Percentiles rank a stretch among this genome's conserved stretches.
Conservation (phyloP, 2,113 vertebrate species). For the Eidolon helvum region DNA sequence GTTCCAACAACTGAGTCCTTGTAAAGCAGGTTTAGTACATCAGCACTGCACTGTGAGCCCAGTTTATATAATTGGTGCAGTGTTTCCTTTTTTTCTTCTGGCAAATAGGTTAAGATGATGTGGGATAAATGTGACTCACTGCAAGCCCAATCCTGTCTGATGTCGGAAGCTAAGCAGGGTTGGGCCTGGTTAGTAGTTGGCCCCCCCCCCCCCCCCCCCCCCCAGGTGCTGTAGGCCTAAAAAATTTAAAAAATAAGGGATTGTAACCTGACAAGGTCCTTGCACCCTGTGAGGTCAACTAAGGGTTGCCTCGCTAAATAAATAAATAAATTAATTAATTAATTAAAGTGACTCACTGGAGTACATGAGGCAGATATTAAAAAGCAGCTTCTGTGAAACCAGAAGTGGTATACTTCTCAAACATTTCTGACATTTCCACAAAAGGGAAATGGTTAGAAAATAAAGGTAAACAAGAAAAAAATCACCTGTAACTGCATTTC, state of each 20-base stretch:
- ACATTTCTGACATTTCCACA: background rate
- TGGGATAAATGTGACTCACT: conserved; percentile 28
- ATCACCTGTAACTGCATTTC: background rate
- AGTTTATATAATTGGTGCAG: conserved; percentile 61
- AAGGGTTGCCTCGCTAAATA: no score
- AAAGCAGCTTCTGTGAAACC: background rate
- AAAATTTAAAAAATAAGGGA: no score
- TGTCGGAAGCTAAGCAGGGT: no score
- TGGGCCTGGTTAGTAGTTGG: no score
- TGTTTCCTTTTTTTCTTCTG: conserved; percentile 43
- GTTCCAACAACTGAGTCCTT: conserved; percentile 73
- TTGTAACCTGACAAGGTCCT: no score
- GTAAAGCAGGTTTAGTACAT: conserved; percentile 68
- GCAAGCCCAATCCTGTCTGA: no score
- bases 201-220: no score
- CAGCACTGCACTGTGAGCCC: conserved; percentile 75
- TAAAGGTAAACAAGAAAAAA: background rate
- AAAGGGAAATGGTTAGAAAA: background rate
- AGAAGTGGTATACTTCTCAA: background rate
- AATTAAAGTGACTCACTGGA: background rate
- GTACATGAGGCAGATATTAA: background rate
- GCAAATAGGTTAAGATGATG: conserved; percentile 69
- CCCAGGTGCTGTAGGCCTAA: no score
- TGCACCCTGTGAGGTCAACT: no score
- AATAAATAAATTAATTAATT: no score